Conservation (phyloP, 2,888 invertebrate genomes). For the Shargacucullia verbasci region DNA sequence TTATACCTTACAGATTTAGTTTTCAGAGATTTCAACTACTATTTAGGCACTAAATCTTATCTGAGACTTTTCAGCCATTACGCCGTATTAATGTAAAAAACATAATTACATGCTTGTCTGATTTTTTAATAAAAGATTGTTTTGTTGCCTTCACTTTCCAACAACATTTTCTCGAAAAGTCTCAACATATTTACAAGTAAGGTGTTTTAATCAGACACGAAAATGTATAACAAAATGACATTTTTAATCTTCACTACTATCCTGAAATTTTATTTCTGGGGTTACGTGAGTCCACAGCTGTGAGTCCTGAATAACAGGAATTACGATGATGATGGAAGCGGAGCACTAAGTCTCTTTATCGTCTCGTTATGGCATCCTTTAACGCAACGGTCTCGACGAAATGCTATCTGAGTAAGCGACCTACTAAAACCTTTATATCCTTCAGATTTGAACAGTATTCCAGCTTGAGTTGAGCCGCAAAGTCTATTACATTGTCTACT, state of each 20-base stretch:
- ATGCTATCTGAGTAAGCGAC: slow-evolving; percentile 23
- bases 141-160: too few relatives aligned
- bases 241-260: slow-evolving; percentile 2
- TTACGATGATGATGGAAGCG: slow-evolving; percentile 8
- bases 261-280: slow-evolving; percentile 17
- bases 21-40: too few relatives aligned
- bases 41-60: too few relatives aligned
- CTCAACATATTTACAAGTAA: too few relatives aligned
- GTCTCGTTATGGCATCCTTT: slow-evolving; percentile 15
- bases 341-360: slow-evolving; percentile 16
- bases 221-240: neutral
- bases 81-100: too few relatives aligned
- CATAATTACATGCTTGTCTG: too few relatives aligned
- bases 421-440: slow-evolving; percentile 22
- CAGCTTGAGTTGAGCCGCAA: slow-evolving; percentile 13
- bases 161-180: too few relatives aligned
- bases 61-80: too few relatives aligned
- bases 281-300: slow-evolving; percentile 23
- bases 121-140: too few relatives aligned
- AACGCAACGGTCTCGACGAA: slow-evolving; percentile 7
- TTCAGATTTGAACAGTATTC: slow-evolving; percentile 1
- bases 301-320: slow-evolving; percentile 18
- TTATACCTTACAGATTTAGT: too few relatives aligned
- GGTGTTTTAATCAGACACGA: too few relatives aligned
- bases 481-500: slow-evolving; percentile 1